These are phyloP conservation scores for Oreochromis niloticus DNA, from an alignment of 2,113 vertebrate species.

Conservation along the genomic window DNA sequence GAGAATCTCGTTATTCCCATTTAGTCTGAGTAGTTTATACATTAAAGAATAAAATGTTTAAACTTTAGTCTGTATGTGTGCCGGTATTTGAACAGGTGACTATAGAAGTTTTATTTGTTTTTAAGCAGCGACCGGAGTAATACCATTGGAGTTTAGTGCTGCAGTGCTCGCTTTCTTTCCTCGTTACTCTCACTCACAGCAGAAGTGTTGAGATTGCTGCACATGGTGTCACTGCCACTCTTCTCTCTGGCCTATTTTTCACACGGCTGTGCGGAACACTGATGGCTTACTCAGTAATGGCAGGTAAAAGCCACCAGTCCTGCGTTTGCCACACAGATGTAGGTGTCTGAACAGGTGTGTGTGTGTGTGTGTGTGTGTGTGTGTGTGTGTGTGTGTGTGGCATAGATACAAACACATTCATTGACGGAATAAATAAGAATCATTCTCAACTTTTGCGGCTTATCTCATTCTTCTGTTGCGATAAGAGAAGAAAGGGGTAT, in stretches of 20 bases:
- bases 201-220: neutral
- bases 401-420: rapidly evolving
- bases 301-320: neutral
- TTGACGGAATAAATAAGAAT: neutral
- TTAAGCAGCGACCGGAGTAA: neutral
- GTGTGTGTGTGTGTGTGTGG: neutral
- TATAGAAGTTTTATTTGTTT: neutral
- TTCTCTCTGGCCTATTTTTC: neutral
- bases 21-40: neutral
- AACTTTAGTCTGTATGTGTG: neutral
- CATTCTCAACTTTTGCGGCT: neutral
- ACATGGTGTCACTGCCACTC: neutral
- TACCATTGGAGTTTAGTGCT: neutral
- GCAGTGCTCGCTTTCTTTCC: neutral
- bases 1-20: neutral
- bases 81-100: neutral
- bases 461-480: neutral
- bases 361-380: neutral
- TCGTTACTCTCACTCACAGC: neutral
- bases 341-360: neutral
- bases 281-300: slow-evolving; percentile 10
- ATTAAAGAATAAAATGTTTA: neutral
- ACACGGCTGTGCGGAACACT: slow-evolving; percentile 9
- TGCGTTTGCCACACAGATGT: neutral
- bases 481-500: neutral